A percentile compares a stretch with the other conserved stretches of the same genome.
Conservation (phyloP, 2,797 vertebrate species). For the Myotis pilosus region DNA sequence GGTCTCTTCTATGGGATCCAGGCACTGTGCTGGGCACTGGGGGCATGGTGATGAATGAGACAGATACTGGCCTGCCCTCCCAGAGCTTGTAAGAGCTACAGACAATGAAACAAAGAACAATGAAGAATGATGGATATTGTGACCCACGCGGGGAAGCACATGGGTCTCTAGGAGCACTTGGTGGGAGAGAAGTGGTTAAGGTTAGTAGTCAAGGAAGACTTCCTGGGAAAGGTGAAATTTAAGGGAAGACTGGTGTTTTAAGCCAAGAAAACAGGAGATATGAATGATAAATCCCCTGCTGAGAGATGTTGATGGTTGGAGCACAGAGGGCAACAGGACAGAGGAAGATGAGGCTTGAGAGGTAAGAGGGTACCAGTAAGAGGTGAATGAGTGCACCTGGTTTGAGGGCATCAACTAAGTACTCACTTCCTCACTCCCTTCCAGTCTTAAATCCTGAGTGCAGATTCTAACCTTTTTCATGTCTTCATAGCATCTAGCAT, state of each 20-base stretch:
- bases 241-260: background rate
- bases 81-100: background rate
- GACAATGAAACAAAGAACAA: background rate
- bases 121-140: accelerated
- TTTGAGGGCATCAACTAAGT: background rate
- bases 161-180: background rate
- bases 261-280: background rate
- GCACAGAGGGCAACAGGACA: background rate
- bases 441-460: background rate
- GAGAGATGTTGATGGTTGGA: background rate
- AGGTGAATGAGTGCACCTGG: background rate
- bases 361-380: background rate
- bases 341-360: background rate
- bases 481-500: background rate
- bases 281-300: background rate
- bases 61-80: no score
- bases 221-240: background rate
- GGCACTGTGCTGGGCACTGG: background rate
- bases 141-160: background rate
- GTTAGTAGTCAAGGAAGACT: background rate
- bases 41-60: background rate
- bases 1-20: background rate
- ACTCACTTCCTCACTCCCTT: background rate
- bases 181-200: background rate
- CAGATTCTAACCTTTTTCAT: no score